Base-by-base conservation (phyloP, 2,113 vertebrate species). In the Andinoacara biseriatus region DNA sequence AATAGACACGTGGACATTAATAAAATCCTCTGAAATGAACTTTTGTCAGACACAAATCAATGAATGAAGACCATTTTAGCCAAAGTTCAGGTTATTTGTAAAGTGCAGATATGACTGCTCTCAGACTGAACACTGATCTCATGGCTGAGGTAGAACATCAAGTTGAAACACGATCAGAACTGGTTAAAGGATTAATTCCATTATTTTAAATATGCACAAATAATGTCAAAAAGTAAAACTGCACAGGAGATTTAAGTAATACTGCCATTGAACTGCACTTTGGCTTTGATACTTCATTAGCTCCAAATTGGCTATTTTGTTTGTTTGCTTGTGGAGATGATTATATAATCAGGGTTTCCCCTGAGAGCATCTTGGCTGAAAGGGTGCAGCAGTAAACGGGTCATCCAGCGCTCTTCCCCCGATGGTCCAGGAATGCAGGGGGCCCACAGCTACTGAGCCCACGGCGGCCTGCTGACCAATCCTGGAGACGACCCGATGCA, bases 401-500 rank as follows among this genome's bases (percentile, higher is more conserved):
- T 99, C 97, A 0, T 87, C 84, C 43, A 87, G 72, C 7, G 92
- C 31, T 13, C 95, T 89, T 72, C 96, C 94, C 77, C 96, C 97
- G 2, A 94, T 94, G 94, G 96, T 97, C 97, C 98, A 97, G 91
- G 97, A 95, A 67, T 97, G 93, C 72, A 97, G 94, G 0, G 98
- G 95, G 9, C 94, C 92, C 7, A 97, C 94, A 0, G 97, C 95
- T 8, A 98, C 96, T 1, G 98, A 98, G 3, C 97, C 97, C 1
- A 96, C 95, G 0, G 98, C 95, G 0, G 95, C 96, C 91, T 97
- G 97, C 74, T 96, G 97, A 74, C 96, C 96, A 81, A 96, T 95
- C 67, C 97, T 96, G 43, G 97, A 97, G 52, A 99, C 95, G 17
- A 99, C 96, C n/a, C 97, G 96, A 91, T 97, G 97, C 62, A 98